Conservation (phyloP, 2,113 vertebrate species). For the Athene cunicularia region DNA sequence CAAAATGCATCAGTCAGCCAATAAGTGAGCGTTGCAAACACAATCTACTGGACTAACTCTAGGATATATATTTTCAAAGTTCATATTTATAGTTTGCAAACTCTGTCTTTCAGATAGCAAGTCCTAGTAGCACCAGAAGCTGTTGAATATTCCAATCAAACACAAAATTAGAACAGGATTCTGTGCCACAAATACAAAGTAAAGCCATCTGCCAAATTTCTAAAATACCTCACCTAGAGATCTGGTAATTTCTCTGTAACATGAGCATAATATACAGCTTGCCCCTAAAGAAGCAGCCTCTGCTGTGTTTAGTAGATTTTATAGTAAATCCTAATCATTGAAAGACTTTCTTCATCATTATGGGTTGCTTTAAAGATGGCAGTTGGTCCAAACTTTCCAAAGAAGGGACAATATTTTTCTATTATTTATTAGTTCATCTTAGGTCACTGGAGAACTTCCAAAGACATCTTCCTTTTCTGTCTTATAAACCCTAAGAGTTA, state of each 20-base stretch:
- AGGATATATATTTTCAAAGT: slow-evolving; percentile 68
- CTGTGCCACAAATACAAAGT: slow-evolving; percentile 75
- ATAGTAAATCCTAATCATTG: background rate
- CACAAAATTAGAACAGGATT: slow-evolving; percentile 70
- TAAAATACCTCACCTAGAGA: slow-evolving; percentile 68
- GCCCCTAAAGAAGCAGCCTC: slow-evolving; percentile 27
- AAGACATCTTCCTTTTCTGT: slow-evolving; percentile 53
- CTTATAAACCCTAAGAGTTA: slow-evolving; percentile 65
- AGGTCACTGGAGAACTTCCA: slow-evolving; percentile 51
- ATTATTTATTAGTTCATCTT: slow-evolving; percentile 61
- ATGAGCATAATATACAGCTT: slow-evolving; percentile 40
- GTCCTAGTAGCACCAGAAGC: slow-evolving; percentile 72
- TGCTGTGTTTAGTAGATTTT: slow-evolving; percentile 19
- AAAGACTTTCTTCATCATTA: background rate
- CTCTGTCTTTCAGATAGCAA: slow-evolving; percentile 70
- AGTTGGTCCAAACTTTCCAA: background rate
- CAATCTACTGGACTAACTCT: slow-evolving; percentile 62
- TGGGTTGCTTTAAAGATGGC: slow-evolving; percentile 4
- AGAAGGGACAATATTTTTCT: background rate
- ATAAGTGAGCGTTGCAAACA: slow-evolving; percentile 41
- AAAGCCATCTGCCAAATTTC: slow-evolving; percentile 78
- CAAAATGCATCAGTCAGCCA: slow-evolving; percentile 43
- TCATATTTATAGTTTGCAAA: slow-evolving; percentile 72
- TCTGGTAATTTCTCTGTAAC: slow-evolving; percentile 68
- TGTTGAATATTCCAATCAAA: slow-evolving; percentile 73